Base-by-base conservation (phyloP, 2,797 vertebrate genomes). In the Paramormyrops hopkinsi region DNA sequence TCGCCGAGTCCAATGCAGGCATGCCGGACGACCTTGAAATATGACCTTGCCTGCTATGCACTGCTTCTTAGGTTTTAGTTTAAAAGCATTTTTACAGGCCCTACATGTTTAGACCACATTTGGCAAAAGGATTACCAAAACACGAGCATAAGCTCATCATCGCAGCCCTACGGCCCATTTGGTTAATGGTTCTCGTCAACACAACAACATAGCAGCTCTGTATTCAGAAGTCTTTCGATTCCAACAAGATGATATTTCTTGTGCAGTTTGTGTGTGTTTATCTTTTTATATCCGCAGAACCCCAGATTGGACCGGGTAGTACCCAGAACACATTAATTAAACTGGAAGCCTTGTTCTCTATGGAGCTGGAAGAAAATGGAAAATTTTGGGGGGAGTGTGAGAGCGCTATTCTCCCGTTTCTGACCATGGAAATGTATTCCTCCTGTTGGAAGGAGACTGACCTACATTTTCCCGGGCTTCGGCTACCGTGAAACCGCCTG, bases 401-500 rank as follows among this genome's bases (percentile, higher is more conserved):
- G 17, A 87, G 29, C 2, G 1, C 4, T 54, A 29, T 46, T 41
- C 19, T 53, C 54, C 53, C 12, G 1, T 84, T 62, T 50, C 29
- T 65, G 88, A 46, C 12, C 76, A 37, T 82, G 88, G 88, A 37
- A 22, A 54, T 53, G 12, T 76, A 69, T 93, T 92, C 91, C 88
- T 90, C 91, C 92, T 90, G 89, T 92, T 90, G 22, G 86, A 89
- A 88, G 88, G 83, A 65, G 56, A 86, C 62, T 91, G 91, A 90
- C 90, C 90, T 91, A 89, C 88, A 90, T 91, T 90, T 88, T 53
- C 87, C 33, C 3, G 89, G 50, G 53, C 89, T 90, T 90, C 29
- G 89, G 91, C 89, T 90, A 91, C 89, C 51, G 89, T 93, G 91
- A 91, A 93, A 91, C 92, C 90, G 84, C 83, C 88, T 88, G 90